phyloP scores from a whole-genome alignment of 2,113 vertebrate species.

The Coturnix japonica region DNA sequence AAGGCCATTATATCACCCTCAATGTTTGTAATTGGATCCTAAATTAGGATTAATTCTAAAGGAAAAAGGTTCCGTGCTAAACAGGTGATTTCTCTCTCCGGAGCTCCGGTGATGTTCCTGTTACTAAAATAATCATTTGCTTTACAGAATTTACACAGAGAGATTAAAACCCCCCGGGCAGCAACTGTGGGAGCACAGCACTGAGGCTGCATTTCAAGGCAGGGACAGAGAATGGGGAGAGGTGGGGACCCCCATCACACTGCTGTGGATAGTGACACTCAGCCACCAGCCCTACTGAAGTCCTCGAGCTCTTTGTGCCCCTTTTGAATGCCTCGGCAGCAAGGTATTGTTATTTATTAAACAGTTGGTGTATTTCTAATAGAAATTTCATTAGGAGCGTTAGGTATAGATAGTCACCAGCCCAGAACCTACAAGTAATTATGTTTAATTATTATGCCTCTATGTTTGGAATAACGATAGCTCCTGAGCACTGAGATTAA shows the following conservation, averaged over 20 bases:
- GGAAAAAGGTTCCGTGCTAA: constrained; percentile 34
- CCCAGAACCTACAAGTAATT: constrained; percentile 74
- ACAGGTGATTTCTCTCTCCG: constrained; percentile 27
- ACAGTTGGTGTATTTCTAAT: neutral
- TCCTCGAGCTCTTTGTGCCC: neutral
- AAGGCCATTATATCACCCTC: constrained; percentile 48
- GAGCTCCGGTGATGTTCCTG: neutral
- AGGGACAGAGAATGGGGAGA: neutral
- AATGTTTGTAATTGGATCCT: constrained; percentile 57
- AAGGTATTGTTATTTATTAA: constrained; percentile 29
- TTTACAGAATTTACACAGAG: neutral
- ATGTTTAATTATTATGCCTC: constrained; percentile 63
- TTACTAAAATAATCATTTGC: neutral
- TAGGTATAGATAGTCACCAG: constrained; percentile 62
- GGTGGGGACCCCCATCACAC: accelerated
- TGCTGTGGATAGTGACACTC: too few relatives aligned
- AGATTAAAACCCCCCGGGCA: neutral
- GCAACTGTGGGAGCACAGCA: neutral
- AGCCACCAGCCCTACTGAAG: accelerated
- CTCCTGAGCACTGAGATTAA: constrained; percentile 56
- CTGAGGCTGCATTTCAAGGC: neutral
- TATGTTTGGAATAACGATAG: constrained; percentile 66
- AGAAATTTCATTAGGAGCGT: constrained; percentile 58
- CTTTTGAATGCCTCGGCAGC: neutral
- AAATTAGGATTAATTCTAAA: constrained; percentile 60